Base-by-base conservation (phyloP, 2,888 invertebrate species). In the Tachina lurida region DNA sequence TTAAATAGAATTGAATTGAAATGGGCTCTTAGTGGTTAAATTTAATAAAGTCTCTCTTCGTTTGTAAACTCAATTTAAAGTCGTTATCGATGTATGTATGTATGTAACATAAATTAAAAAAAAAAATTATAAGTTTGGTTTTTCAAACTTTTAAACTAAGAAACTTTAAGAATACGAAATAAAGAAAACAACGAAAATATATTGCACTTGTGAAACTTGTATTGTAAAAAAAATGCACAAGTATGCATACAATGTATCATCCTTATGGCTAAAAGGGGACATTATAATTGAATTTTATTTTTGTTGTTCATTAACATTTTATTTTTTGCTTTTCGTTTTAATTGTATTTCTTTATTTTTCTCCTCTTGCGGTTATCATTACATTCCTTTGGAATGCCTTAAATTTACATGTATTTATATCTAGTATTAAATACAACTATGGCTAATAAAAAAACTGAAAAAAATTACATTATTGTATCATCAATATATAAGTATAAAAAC, bases 331-430 rank as follows among this genome's bases (percentile, higher is more conserved):
- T 81, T 83, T 60, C 31, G 9, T 5, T 75, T 68, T 31, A 56
- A 62, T 74, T 67, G 17, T 43, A 56, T 62, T n/a, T 65, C 31
- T 71, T 58, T 68, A 22, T 71, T 73, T 84, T 80, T 17, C 17
- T 73, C 41, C 19, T 17, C 52, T 65, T 71, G 62, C 10, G 31
- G 63, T 84, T 67, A 74, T 60, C 15, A 74, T 49, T 22, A 22
- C 79, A 86, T 86, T 83, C 86, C 86, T 86, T 86, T 83, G 86
- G 86, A 86, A 83, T 79, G 83, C 65, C 83, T 86, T 86, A 75
- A 86, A 84, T 83, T 79, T 85, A 77, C 76, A 85, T 75, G 70
- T 83, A 79, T 83, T 75, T 75, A 83, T 79, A 71, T 71, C 83
- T 83, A 83, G 79, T 83, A 79, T 86, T 86, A 52, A 83, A 86